phyloP scores from a whole-genome alignment of 1,140 invertebrate genomes.

The Thrips palmi region DNA sequence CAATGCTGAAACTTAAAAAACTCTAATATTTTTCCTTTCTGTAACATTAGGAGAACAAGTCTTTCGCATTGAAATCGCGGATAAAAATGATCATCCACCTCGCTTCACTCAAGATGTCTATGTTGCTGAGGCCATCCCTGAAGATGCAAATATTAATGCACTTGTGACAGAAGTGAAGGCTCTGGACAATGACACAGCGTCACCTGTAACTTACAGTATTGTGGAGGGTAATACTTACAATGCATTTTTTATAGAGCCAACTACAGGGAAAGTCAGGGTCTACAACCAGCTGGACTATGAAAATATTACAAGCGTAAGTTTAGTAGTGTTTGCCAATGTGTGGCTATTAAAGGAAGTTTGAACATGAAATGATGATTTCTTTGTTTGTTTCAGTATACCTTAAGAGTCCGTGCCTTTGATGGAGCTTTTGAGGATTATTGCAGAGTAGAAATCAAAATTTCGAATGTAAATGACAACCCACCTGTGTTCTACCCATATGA shows the following conservation, averaged over 20 bases:
- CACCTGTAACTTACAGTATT: constrained; percentile 61
- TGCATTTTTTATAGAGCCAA: constrained; percentile 56
- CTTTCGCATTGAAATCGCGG: constrained; percentile 72
- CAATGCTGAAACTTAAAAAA: neutral
- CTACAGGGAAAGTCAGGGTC: constrained; percentile 63
- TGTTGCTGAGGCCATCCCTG: constrained; percentile 53
- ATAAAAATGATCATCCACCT: constrained; percentile 79
- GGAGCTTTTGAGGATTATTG: constrained; percentile 55
- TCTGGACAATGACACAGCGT: constrained; percentile 59
- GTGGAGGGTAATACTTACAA: constrained; percentile 55
- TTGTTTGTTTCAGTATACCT: constrained; percentile 34
- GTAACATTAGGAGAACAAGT: constrained; percentile 35
- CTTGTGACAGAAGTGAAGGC: constrained; percentile 68
- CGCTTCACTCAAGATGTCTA: constrained; percentile 55
- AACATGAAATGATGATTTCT: constrained; percentile 5
- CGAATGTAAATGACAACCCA: constrained; percentile 67
- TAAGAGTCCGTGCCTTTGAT: constrained; percentile 60
- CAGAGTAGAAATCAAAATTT: constrained; percentile 55
- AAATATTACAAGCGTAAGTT: constrained; percentile 37
- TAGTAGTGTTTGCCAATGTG: constrained; percentile 7
- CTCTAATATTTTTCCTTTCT: constrained; percentile 1
- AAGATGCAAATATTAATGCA: constrained; percentile 62
- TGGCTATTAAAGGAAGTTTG: neutral
- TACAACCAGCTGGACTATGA: constrained; percentile 67
- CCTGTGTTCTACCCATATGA: constrained; percentile 48